These are phyloP conservation scores for Planococcus citri DNA, from an alignment of 1,140 invertebrate species.

Conservation along the genomic window DNA sequence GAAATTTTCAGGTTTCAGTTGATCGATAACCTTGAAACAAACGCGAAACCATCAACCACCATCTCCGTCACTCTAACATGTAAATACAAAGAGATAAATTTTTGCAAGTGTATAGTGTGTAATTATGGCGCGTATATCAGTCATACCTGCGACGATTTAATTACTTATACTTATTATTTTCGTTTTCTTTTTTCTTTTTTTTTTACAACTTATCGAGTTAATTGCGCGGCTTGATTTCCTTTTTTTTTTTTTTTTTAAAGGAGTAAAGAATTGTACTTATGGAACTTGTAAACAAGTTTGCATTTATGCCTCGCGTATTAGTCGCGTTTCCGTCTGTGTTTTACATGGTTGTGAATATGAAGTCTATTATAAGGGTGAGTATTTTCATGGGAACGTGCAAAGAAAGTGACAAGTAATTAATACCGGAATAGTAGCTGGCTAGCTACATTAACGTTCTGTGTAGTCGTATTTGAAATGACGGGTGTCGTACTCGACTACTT, in stretches of 20 bases:
- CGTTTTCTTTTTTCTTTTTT: not conserved
- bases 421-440: too few relatives aligned
- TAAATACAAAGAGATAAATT: not conserved
- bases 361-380: not conserved
- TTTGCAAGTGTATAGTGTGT: not conserved
- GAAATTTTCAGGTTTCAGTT: not conserved
- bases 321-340: not conserved
- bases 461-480: too few relatives aligned
- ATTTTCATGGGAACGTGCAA: not conserved
- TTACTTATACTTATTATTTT: too few relatives aligned
- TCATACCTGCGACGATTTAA: not conserved
- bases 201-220: not conserved
- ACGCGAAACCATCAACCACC: not conserved
- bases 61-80: too few relatives aligned
- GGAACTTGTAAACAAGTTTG: not conserved
- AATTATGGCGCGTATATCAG: too few relatives aligned
- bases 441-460: too few relatives aligned
- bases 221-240: not conserved
- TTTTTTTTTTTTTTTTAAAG: not conserved
- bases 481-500: too few relatives aligned
- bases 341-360: not conserved
- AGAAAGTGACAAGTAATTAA: not conserved
- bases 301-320: not conserved
- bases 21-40: not conserved
- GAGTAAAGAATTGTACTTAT: not conserved